Conservation (phyloP, 1,140 invertebrate genomes). For the Harpegnathos saltator region DNA sequence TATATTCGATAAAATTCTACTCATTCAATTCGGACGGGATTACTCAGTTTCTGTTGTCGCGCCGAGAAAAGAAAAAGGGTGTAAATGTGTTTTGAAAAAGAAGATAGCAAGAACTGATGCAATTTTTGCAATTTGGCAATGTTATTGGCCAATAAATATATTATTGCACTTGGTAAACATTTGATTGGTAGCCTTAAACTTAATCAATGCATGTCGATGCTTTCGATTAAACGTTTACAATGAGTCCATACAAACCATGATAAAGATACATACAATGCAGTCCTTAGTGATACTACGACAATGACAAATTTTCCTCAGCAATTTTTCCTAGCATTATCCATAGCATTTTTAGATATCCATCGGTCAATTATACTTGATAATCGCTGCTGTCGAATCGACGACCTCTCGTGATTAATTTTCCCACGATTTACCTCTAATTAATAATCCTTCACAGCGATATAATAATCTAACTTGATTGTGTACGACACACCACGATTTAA, state of each 20-base stretch:
- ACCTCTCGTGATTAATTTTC: neutral
- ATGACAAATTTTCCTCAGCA: neutral
- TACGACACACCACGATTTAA: conserved; percentile 12
- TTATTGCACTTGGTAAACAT: conserved; percentile 56
- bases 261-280: conserved; percentile 42
- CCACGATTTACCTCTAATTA: neutral
- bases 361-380: neutral
- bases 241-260: conserved; percentile 41
- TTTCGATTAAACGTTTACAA: conserved; percentile 28
- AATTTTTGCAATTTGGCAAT: conserved; percentile 57
- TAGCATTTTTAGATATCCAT: conserved; percentile 3
- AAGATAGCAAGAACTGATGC: conserved; percentile 39
- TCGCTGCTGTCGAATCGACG: conserved; percentile 9
- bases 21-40: neutral
- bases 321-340: conserved; percentile 27
- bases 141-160: conserved; percentile 59
- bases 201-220: conserved; percentile 47
- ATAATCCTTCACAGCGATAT: conserved; percentile 16
- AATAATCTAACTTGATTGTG: conserved; percentile 25
- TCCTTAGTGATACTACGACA: conserved; percentile 34
- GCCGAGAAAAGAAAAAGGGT: conserved; percentile 7
- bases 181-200: conserved; percentile 42
- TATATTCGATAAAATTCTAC: too few species aligned
- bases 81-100: conserved; percentile 16
- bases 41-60: neutral